phyloP scores from a whole-genome alignment of 2,797 vertebrate species.

The Tadarida brasiliensis region DNA sequence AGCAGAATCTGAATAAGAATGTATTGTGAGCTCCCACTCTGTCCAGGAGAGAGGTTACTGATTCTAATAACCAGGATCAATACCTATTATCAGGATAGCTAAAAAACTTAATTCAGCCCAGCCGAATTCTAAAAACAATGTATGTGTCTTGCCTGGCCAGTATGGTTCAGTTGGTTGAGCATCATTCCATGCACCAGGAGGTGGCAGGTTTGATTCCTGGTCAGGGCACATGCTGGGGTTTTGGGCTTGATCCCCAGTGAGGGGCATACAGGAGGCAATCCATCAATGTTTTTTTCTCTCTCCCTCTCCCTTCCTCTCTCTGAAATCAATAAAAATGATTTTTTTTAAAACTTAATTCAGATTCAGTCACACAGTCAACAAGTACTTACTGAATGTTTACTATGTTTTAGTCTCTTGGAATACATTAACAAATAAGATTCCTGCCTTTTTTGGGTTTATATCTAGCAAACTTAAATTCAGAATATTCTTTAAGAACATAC shows the following conservation, averaged over 20 bases:
- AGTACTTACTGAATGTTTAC: not conserved
- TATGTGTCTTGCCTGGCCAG: no score
- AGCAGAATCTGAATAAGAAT: conserved; percentile 45
- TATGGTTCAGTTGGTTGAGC: no score
- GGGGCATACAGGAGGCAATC: no score
- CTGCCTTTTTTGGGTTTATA: conserved; percentile 15
- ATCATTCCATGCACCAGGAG: no score
- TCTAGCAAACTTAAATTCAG: conserved; percentile 57
- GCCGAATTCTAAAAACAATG: no score
- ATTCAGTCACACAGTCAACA: conserved; percentile 20
- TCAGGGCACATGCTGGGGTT: no score
- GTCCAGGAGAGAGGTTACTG: conserved; percentile 7
- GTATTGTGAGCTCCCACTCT: not conserved
- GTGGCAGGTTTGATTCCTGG: no score
- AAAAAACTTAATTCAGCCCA: not conserved
- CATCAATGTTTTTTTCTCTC: no score
- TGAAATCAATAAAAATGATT: no score
- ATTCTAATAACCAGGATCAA: conserved; percentile 15
- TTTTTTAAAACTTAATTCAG: not conserved
- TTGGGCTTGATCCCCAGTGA: no score
- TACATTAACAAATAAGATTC: conserved; percentile 4
- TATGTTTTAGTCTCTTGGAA: not conserved
- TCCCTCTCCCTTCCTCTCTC: no score
- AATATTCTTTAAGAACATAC: conserved; percentile 23
- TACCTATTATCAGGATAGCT: conserved; percentile 23